Evolutionary conservation across 2,113 vertebrate species (phyloP).

Genomic region (Galemys pyrenaicus): DNA sequence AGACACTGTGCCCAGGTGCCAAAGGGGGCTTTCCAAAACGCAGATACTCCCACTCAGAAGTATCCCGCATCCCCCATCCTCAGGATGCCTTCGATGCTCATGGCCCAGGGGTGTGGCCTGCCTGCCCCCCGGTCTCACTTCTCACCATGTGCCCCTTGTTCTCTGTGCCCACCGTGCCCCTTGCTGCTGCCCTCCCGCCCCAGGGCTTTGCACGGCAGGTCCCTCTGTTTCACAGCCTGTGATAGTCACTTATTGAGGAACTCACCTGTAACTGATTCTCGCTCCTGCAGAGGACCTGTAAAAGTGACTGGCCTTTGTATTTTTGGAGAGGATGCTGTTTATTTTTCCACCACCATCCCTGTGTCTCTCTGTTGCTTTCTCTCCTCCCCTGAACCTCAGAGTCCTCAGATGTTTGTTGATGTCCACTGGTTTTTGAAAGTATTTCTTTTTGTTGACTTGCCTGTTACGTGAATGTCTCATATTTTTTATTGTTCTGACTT

Average conservation of each 20-base stretch:
- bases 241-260: neutral
- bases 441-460: no score
- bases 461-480: no score
- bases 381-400: no score
- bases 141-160: neutral
- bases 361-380: no score
- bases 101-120: neutral
- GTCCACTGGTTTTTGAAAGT: no score
- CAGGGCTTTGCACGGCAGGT: neutral
- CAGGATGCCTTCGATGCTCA: neutral
- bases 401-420: no score
- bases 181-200: neutral
- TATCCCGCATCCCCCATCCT: neutral
- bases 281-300: neutral
- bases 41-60: neutral
- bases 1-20: neutral
- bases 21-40: neutral
- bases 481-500: no score
- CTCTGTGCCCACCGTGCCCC: neutral
- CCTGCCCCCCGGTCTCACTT: neutral
- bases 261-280: neutral
- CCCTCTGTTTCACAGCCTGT: neutral
- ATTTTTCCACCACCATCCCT: no score
- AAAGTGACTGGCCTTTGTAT: neutral
- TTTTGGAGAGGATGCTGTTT: no score